A percentile compares a stretch with the other conserved stretches of the same genome.
These are phyloP conservation scores for Argyrosomus regius DNA, from an alignment of 2,797 vertebrate genomes.

Conservation along the genomic window DNA sequence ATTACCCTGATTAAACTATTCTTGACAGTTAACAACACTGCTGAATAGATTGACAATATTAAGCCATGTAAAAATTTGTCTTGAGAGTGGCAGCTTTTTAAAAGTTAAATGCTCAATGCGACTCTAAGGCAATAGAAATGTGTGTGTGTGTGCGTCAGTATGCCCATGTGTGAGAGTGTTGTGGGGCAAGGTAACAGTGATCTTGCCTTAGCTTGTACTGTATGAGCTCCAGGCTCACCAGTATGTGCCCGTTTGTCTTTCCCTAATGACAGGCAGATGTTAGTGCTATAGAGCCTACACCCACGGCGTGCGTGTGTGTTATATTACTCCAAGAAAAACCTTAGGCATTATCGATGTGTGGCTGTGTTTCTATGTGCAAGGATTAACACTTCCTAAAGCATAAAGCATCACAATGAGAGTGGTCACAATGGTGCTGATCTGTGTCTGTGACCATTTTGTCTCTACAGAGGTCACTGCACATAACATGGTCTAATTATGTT, in stretches of 20 bases:
- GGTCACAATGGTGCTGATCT: conserved; percentile 13
- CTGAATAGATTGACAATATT: conserved; percentile 4
- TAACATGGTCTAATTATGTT: conserved; percentile 15
- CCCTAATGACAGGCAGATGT: conserved; percentile 77
- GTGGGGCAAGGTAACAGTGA: conserved; percentile 73
- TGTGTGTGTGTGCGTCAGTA: neutral
- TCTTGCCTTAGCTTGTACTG: conserved; percentile 54
- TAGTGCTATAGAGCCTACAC: conserved; percentile 61
- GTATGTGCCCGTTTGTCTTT: conserved; percentile 54
- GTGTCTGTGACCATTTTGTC: neutral
- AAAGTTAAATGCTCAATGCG: neutral
- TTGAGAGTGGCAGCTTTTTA: neutral
- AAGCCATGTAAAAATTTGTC: neutral
- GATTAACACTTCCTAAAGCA: conserved; percentile 57
- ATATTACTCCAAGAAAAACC: conserved; percentile 29
- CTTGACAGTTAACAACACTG: neutral
- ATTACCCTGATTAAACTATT: neutral
- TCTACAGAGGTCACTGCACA: conserved; percentile 37
- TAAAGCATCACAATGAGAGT: conserved; percentile 30
- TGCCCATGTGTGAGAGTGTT: conserved; percentile 24
- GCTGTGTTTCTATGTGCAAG: conserved; percentile 26
- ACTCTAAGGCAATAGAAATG: neutral
- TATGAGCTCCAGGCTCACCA: conserved; percentile 49
- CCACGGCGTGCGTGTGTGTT: conserved; percentile 11
- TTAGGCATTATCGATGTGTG: conserved; percentile 29